Base-by-base conservation (phyloP, 2,888 invertebrate species). In the Orthosia incerta region DNA sequence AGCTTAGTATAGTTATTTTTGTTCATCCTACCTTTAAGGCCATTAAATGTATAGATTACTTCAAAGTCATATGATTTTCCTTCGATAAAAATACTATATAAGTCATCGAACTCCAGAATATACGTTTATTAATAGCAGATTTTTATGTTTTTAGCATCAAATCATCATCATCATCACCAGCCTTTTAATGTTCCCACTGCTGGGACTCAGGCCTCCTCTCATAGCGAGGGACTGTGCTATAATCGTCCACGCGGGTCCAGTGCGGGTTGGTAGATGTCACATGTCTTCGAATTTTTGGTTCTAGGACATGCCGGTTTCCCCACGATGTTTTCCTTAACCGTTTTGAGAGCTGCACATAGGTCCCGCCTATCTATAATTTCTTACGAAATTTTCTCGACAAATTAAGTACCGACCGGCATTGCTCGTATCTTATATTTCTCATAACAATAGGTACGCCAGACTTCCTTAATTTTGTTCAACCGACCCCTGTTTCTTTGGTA, bases 401-500 rank as follows among this genome's bases (percentile, higher is more conserved):
- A 73, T 83, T 59, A 64, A 66, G 46, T 31, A 56, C 55, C 4
- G 26, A 45, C 55, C 4, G 26, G 31, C 39, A 53, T 69, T 53
- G 46, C 53, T 80, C 51, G 48, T 74, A 59, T 71, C 67, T 76
- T 69, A 20, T 66, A 16, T 55, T 68, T 31, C 23, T 45, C 45
- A 4, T 55, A 4, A 68, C 53, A 83, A 73, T 66, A 9, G 39
- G 39, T 39, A 48, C 69, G 20, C 46, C 50, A 71, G 59, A 26
- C 68, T 64, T 64, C 46, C 61, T 31, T 74, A 74, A 86, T 75
- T 75, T 66, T 59, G 60, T 70, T 56, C 53, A 64, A 46, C 48
- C 64, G 67, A 75, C 79, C 63, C 39, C 63, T 50, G 60, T 50
- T 70, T 39, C 64, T 86, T 82, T 79, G 72, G 63, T 73, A 70